phyloP scores from a whole-genome alignment of 2,888 invertebrate genomes.

The Pseudococcus jackbeardsleyi region DNA sequence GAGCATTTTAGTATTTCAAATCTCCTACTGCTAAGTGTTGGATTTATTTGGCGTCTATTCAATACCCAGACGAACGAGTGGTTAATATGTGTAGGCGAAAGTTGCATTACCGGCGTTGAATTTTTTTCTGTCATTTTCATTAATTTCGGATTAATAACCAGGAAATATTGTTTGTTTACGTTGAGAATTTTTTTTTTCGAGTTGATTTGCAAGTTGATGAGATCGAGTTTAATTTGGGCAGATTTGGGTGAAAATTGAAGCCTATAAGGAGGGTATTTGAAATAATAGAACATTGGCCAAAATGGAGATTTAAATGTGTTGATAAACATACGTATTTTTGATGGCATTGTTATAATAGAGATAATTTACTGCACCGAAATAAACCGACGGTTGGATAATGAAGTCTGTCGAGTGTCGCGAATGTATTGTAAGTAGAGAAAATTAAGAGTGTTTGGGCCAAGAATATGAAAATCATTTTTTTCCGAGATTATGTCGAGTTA shows the following conservation, averaged over 20 bases:
- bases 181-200: background rate
- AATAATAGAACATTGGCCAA: background rate
- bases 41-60: conserved; percentile 52
- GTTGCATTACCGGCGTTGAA: conserved; percentile 29
- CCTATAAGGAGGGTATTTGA: background rate
- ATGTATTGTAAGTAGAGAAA: background rate
- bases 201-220: background rate
- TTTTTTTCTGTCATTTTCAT: background rate
- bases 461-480: too few relatives aligned
- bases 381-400: background rate
- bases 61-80: background rate
- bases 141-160: background rate
- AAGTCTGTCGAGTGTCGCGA: background rate
- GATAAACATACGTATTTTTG: conserved; percentile 1
- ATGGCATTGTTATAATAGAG: conserved; percentile 1
- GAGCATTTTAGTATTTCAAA: conserved; percentile 20
- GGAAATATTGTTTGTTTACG: background rate
- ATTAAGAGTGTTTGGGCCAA: background rate
- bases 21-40: conserved; percentile 18
- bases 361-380: conserved; percentile 8
- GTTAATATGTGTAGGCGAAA: conserved; percentile 35
- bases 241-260: background rate
- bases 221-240: background rate
- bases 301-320: background rate
- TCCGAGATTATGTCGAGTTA: too few relatives aligned